Evolutionary conservation across 2,113 vertebrate species (phyloP), one percentile per base, ranked within the genome.

Genomic region (Cynoglossus semilaevis): DNA sequence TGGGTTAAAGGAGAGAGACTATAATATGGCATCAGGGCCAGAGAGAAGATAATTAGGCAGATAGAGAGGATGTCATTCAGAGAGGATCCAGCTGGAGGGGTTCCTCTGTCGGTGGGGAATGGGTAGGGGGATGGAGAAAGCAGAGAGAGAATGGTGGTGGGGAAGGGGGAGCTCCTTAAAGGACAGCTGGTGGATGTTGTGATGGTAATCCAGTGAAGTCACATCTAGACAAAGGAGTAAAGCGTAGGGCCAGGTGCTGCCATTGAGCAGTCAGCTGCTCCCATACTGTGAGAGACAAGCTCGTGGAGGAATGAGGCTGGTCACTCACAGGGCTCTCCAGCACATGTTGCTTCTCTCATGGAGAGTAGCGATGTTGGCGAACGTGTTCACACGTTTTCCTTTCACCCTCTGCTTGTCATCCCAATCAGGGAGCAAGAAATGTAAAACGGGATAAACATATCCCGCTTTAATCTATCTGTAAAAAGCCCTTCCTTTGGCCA

Each of bases 131-230:
- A 9, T 58, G 67, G 44, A 51, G 47, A 61, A 67, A 70, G 58
- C 65, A 22, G 69, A 56, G 68, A 7, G 14, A n/a, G 41, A 34
- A 38, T 14, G 44, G 36, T 7, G 50, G 17, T 42, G 42, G 42
- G 17, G 56, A 19, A 22, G 15, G 44, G 67, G 64, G 65, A 69
- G 56, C 57, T 74, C 67, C 67, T 53, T 72, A 81, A 82, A 81
- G 87, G 89, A 90, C 91, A 91, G 90, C 90, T 92, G 91, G 90
- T 92, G 90, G 90, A 91, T 91, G 91, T 91, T 92, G 91, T 91
- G 91, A 92, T 91, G 90, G 88, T 92, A 92, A 92, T 92, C 89
- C 85, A 88, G 86, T 85, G 85, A 89, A 91, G 89, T 92, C 91
- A 92, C 84, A 82, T 85, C 79, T 84, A 83, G 79, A 91, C 88